Base-by-base conservation (phyloP, 2,113 vertebrate genomes). In the Pluvialis apricaria region DNA sequence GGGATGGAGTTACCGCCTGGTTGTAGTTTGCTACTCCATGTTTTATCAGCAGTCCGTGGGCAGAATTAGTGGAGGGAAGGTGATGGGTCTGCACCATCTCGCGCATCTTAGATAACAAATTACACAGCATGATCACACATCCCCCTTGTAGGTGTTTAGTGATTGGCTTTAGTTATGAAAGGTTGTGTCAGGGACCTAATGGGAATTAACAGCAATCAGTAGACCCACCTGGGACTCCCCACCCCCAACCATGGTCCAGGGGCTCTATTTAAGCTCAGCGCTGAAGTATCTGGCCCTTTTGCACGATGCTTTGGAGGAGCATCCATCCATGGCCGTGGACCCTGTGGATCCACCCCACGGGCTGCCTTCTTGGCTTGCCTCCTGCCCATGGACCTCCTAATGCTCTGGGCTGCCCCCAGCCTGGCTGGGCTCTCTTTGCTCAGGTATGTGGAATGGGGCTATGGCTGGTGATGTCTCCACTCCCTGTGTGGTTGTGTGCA, bases 281-380 rank as follows among this genome's bases (percentile, higher is more conserved):
- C 57, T 24, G 21, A 13, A 24, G 6, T 11, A 22, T 22, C 29
- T 9, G 7, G 10, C 6, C 20, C n/a, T 38, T 78, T 17, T 13
- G 25, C 28, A 18, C 51, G 12, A 45, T 40, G n/a, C 15, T 32
- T 40, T 24, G 15, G 58, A 51, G n/a, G 45, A 51, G 6, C 2
- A 14, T 25, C 45, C 2, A 0, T 18, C 28, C 6, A 1, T 49
- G 44, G 20, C 19, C 19, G 4, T 2, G 15, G 34, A 22, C 34
- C 34, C 34, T 31, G n/a, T 21, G 31, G 44, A 38, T 15, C n/a
- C 34, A 49, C 6, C 25, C 34, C 19, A 3, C 2, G 34, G 31
- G 57, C 34, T 47, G 26, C 25, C 10, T 9, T 29, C 42, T 36
- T 13, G 55, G 26, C 34, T n/a, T 44, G 54, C 29, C 20, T 25